Percentiles rank a stretch among this genome's conserved stretches.
phyloP scores from a whole-genome alignment of 1,140 invertebrate genomes.

The Samia ricini region DNA sequence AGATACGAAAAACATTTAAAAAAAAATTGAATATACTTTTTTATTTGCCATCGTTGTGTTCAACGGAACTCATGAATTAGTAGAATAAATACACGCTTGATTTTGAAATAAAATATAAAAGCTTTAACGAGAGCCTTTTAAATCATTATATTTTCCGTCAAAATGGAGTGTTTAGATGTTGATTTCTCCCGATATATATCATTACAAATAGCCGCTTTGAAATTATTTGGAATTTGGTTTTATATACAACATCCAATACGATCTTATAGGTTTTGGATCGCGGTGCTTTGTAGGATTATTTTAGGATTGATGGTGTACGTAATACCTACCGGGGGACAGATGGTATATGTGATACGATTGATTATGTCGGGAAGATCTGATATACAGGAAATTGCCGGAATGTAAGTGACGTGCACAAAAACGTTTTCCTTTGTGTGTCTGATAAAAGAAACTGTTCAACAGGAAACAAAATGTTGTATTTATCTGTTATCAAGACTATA shows the following conservation, averaged over 20 bases:
- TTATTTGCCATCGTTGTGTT: not conserved
- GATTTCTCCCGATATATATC: slow-evolving; percentile 28
- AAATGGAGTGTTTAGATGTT: slow-evolving; percentile 22
- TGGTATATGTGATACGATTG: slow-evolving; percentile 26
- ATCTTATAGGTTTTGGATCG: slow-evolving; percentile 26
- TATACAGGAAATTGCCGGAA: slow-evolving; percentile 30
- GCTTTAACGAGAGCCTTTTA: not conserved
- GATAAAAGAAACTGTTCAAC: slow-evolving; percentile 2
- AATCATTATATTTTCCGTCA: slow-evolving; percentile 11
- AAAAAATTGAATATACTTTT: not conserved
- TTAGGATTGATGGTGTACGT: slow-evolving; percentile 21
- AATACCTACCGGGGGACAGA: slow-evolving; percentile 25
- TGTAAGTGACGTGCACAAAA: slow-evolving; percentile 25
- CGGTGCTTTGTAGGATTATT: slow-evolving; percentile 13
- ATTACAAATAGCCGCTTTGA: slow-evolving; percentile 21
- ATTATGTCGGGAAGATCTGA: slow-evolving; percentile 20
- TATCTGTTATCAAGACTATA: not conserved
- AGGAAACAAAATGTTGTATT: not conserved
- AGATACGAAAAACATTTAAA: not conserved
- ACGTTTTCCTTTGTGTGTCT: slow-evolving; percentile 5
- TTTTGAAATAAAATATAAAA: not conserved
- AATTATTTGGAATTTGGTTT: slow-evolving; percentile 31
- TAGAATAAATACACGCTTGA: not conserved
- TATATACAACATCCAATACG: slow-evolving; percentile 25
- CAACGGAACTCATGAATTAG: slow-evolving; percentile 2